These are phyloP conservation scores for Pyrocephalus nanus DNA, from an alignment of 2,797 vertebrate species.

Conservation along the genomic window DNA sequence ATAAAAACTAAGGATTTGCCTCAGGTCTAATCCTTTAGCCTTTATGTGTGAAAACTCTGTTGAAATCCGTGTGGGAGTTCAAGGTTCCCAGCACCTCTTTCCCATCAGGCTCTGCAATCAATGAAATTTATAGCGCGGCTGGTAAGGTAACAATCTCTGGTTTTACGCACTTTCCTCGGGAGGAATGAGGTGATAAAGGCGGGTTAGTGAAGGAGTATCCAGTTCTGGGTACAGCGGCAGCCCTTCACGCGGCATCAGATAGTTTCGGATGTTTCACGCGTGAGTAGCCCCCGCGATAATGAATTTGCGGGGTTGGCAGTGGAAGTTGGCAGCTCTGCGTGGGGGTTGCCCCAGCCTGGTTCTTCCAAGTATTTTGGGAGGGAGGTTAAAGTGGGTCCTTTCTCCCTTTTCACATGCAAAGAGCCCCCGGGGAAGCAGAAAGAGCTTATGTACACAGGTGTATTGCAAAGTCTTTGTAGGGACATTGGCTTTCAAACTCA, in stretches of 20 bases:
- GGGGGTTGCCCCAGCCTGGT: background rate
- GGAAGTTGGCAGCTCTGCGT: background rate
- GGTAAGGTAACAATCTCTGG: background rate
- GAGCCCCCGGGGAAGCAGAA: background rate
- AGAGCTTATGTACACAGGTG: conserved; percentile 35
- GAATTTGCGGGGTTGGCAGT: conserved; percentile 7
- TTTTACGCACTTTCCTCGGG: background rate
- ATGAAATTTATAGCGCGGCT: background rate
- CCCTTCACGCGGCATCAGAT: background rate
- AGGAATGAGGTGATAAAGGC: conserved; percentile 19
- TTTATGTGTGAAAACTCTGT: background rate
- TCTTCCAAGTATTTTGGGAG: background rate
- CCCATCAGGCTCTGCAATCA: background rate
- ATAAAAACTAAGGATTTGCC: background rate
- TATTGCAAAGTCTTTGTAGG: background rate
- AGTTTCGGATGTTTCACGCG: background rate
- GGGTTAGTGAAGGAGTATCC: background rate
- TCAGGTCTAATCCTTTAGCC: background rate
- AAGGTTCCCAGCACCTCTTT: background rate
- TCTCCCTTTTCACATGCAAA: conserved; percentile 15
- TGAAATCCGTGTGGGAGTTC: background rate
- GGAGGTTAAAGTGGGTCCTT: background rate
- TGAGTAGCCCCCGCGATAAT: conserved; percentile 29
- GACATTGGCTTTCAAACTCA: background rate
- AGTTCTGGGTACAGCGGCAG: background rate